These are phyloP conservation scores for Stenoptilia bipunctidactyla DNA, from an alignment of 2,888 invertebrate genomes.

Conservation along the genomic window DNA sequence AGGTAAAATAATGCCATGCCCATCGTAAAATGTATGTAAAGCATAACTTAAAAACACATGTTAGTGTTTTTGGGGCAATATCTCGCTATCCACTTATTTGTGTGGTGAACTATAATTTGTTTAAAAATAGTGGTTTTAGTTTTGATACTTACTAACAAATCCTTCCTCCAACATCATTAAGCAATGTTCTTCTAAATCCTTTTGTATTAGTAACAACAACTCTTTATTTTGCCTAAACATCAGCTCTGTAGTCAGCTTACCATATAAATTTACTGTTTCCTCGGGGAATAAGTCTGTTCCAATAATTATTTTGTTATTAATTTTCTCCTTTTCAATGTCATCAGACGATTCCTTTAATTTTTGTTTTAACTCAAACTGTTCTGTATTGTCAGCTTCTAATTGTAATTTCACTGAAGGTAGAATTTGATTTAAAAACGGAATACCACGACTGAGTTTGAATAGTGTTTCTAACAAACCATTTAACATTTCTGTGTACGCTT, in stretches of 20 bases:
- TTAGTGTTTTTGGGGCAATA: no score
- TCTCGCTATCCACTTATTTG: no score
- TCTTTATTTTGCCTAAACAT: slow-evolving; percentile 61
- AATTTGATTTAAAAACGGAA: slow-evolving; percentile 42
- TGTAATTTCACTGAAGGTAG: slow-evolving; percentile 40
- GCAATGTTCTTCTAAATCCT: slow-evolving; percentile 48
- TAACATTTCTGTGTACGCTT: slow-evolving; percentile 40
- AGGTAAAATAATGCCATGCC: no score
- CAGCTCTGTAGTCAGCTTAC: slow-evolving; percentile 48
- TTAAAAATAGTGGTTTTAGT: no score
- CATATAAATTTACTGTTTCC: slow-evolving; percentile 44
- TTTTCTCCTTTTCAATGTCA: slow-evolving; percentile 28
- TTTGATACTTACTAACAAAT: slow-evolving; percentile 40
- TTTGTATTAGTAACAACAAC: slow-evolving; percentile 39
- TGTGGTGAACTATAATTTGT: no score
- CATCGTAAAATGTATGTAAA: no score
- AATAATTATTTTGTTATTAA: slow-evolving; percentile 37
- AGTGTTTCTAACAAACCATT: slow-evolving; percentile 49
- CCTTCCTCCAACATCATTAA: slow-evolving; percentile 44
- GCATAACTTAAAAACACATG: not conserved
- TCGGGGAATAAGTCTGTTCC: slow-evolving; percentile 44
- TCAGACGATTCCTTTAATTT: slow-evolving; percentile 25
- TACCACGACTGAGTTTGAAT: slow-evolving; percentile 55
- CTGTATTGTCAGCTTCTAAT: slow-evolving; percentile 43
- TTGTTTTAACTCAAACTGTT: slow-evolving; percentile 39